Percentiles rank a stretch among this genome's conserved stretches.
phyloP scores from a whole-genome alignment of 2,888 invertebrate genomes.

The Julus scandinavius region DNA sequence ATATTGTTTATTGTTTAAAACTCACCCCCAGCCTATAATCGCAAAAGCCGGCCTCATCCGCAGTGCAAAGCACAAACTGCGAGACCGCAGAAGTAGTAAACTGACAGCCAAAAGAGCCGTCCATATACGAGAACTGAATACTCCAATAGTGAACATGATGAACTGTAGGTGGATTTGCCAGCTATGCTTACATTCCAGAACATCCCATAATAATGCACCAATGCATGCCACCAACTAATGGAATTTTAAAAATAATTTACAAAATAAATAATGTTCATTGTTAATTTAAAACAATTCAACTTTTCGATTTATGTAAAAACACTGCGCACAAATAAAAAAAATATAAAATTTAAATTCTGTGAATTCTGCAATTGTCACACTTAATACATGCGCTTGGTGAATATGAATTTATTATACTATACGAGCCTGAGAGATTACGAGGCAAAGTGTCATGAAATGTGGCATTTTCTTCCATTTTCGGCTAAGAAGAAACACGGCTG shows the following conservation, averaged over 20 bases:
- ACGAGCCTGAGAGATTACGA: slow-evolving; percentile 82
- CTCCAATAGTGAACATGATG: slow-evolving; percentile 75
- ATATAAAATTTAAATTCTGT: neutral
- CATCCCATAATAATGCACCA: slow-evolving; percentile 81
- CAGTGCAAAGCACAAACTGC: slow-evolving; percentile 84
- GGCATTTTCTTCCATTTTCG: slow-evolving; percentile 82
- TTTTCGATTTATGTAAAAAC: neutral
- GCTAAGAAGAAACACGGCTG: slow-evolving; percentile 78
- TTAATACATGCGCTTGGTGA: neutral
- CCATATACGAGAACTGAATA: slow-evolving; percentile 86
- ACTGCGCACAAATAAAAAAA: no score
- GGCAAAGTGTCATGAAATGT: slow-evolving; percentile 81
- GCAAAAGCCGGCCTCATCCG: slow-evolving; percentile 78
- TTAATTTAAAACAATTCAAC: neutral
- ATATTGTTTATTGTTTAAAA: slow-evolving; percentile 48
- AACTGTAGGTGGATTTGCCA: slow-evolving; percentile 81
- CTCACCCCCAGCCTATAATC: slow-evolving; percentile 72
- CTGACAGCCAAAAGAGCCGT: slow-evolving; percentile 84
- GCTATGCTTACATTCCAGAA: slow-evolving; percentile 69
- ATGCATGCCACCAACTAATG: slow-evolving; percentile 65
- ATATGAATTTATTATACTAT: slow-evolving; percentile 37
- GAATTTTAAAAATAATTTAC: neutral
- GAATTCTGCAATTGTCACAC: neutral
- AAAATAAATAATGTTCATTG: neutral
- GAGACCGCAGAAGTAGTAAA: slow-evolving; percentile 82